These are phyloP conservation scores for Tortrix viridana DNA, from an alignment of 2,888 invertebrate genomes.

Conservation along the genomic window DNA sequence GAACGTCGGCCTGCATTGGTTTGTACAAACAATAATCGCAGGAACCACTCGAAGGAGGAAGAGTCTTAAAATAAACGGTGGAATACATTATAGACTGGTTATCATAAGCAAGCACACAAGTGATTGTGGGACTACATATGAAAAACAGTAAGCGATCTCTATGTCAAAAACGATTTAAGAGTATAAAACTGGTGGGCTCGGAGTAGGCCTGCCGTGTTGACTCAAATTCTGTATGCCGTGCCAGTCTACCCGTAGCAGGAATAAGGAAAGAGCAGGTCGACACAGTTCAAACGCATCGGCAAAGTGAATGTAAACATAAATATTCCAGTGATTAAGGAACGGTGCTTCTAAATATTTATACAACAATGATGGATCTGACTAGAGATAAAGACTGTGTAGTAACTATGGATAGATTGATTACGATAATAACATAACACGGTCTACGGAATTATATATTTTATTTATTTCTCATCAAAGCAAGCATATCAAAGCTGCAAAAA, in stretches of 20 bases:
- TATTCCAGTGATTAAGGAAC: conserved; percentile 19
- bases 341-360: conserved; percentile 15
- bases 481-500: no score
- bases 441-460: no score
- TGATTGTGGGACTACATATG: conserved; percentile 7
- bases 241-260: not conserved
- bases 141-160: conserved; percentile 5
- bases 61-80: conserved; percentile 45
- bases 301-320: conserved; percentile 29
- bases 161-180: not conserved
- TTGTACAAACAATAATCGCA: conserved; percentile 45
- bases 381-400: not conserved
- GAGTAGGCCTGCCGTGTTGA: no score
- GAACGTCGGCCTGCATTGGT: conserved; percentile 22
- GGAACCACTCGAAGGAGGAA: conserved; percentile 40
- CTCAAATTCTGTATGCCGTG: conserved; percentile 14
- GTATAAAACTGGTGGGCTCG: no score
- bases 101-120: conserved; percentile 25
- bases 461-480: no score
- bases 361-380: conserved; percentile 15
- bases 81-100: conserved; percentile 38
- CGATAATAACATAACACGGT: not conserved
- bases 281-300: conserved; percentile 20
- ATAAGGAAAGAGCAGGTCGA: conserved; percentile 13
- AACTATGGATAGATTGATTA: not conserved